Conservation (phyloP, 2,797 vertebrate genomes). For the Sebastes elongatus region DNA sequence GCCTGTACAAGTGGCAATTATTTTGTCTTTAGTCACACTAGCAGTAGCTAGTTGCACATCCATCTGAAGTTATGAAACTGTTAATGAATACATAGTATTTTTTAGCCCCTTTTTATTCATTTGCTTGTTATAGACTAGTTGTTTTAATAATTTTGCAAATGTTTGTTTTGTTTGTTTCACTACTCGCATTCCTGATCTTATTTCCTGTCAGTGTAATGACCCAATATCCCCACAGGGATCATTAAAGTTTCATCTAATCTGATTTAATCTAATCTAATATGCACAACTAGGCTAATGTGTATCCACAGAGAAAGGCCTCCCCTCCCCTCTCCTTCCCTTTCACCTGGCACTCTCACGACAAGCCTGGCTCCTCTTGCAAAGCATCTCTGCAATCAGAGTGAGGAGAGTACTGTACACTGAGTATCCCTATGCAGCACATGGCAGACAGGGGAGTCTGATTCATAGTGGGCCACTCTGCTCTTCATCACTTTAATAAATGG, state of each 20-base stretch:
- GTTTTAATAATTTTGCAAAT: not conserved
- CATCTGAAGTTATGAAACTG: not conserved
- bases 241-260: slow-evolving; percentile 41
- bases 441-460: slow-evolving; percentile 71
- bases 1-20: not conserved
- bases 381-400: slow-evolving; percentile 51
- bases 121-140: not conserved
- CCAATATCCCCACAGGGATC: slow-evolving; percentile 21
- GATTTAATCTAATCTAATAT: slow-evolving; percentile 37
- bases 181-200: not conserved
- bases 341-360: slow-evolving; percentile 25
- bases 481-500: slow-evolving; percentile 82
- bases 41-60: slow-evolving; percentile 2
- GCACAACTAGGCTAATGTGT: slow-evolving; percentile 20
- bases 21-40: slow-evolving; percentile 7
- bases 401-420: slow-evolving; percentile 46
- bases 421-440: slow-evolving; percentile 59
- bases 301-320: slow-evolving; percentile 18
- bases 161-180: slow-evolving; percentile 8
- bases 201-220: not conserved
- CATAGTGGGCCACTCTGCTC: slow-evolving; percentile 70
- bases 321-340: slow-evolving; percentile 8
- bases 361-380: slow-evolving; percentile 16
- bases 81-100: not conserved
- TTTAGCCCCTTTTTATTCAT: not conserved